These are phyloP conservation scores for Apis florea DNA, from an alignment of 1,140 invertebrate genomes.

Conservation along the genomic window DNA sequence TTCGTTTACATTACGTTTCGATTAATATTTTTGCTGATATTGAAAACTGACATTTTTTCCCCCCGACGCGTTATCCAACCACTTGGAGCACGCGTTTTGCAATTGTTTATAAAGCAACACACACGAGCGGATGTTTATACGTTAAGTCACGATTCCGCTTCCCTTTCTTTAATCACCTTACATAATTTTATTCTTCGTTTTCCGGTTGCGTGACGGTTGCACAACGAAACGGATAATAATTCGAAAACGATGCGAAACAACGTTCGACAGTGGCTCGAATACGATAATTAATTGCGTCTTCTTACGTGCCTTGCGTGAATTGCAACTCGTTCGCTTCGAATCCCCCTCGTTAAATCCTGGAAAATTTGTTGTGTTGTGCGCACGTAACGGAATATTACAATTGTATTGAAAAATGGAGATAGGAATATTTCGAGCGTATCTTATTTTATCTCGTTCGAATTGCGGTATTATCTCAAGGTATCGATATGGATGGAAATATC, in stretches of 20 bases:
- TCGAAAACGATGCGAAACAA: neutral
- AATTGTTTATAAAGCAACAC: constrained; percentile 1
- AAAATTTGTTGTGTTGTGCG: neutral
- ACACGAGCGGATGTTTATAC: constrained; percentile 4
- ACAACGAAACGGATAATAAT: constrained; percentile 7
- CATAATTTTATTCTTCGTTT: constrained; percentile 29
- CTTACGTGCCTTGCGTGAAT: neutral
- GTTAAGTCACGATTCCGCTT: constrained; percentile 25
- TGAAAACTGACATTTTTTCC: neutral
- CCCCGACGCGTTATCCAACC: too few species aligned
- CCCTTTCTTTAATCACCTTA: constrained; percentile 25
- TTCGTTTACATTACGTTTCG: neutral
- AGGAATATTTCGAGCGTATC: neutral
- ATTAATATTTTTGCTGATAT: neutral
- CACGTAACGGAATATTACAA: neutral
- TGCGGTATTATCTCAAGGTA: too few species aligned
- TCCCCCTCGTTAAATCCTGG: neutral
- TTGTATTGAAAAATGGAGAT: too few species aligned
- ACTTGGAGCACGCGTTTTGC: neutral
- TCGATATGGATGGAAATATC: neutral
- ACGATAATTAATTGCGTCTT: constrained; percentile 16
- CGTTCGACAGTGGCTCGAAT: neutral
- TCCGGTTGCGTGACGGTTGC: constrained; percentile 15
- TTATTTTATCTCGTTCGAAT: neutral
- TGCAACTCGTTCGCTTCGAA: neutral